Evolutionary conservation across 2,797 vertebrate genomes (phyloP), one percentile per base, ranked within the genome.

Genomic region (Cynopterus sphinx): DNA sequence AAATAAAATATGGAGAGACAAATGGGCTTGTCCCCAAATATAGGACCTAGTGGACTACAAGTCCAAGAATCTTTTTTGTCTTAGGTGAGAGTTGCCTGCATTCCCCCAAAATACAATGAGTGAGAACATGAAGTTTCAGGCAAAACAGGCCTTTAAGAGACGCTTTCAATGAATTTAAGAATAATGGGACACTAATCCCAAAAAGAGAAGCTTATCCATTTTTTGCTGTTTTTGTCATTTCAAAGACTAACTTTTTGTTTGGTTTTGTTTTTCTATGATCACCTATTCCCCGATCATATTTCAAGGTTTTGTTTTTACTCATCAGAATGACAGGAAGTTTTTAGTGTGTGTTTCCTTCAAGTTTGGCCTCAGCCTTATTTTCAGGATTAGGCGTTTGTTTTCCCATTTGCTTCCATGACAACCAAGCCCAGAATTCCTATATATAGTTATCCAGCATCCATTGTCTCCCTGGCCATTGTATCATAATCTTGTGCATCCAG

Each of bases 301-400:
- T 97, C 95, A 96, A 90, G 95, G 95, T 95, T 97, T 98, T 97
- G 88, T 96, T 97, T 97, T 97, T 74, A 91, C 78, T 96, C 94
- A 90, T 98, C 96, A 97, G 94, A 97, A 97, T 91, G 96, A 95
- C 97, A 98, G 97, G 97, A 98, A 97, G 94, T 97, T 96, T 96
- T 96, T 87, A 92, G 73, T 94, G 94, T 96, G 96, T 97, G 97
- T 97, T 98, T 98, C 97, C 97, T 97, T 97, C 95, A 88, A 90
- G 96, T 89, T 95, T 96, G 95, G 95, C 96, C 86, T 96, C 95
- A 91, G 82, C 95, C 79, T 96, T 97, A 96, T 97, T 97, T 98
- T 96, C 88, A 95, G 97, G 83, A 97, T 95, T 90, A 96, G 95
- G 75, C 75, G 16, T 97, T 96, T 98, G 96, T 98, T 97, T 98